These are phyloP conservation scores for Notolabrus celidotus DNA, from an alignment of 2,797 vertebrate genomes.

Conservation along the genomic window DNA sequence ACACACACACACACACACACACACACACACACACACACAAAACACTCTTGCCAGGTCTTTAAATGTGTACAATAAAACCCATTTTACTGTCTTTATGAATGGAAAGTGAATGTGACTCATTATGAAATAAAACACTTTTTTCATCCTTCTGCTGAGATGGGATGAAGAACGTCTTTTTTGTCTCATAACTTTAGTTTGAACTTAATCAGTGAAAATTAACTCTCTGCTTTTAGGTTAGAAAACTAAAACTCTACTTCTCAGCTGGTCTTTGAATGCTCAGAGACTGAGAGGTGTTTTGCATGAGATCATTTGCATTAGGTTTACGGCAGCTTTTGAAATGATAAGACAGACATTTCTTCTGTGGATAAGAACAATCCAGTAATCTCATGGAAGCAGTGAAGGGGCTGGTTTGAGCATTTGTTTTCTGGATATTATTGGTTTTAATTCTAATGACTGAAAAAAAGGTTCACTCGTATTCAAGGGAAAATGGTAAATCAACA, in stretches of 20 bases:
- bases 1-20: conserved; percentile 32
- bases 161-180: too few relatives aligned
- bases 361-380: too few relatives aligned
- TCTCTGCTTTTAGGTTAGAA: neutral
- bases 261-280: too few relatives aligned
- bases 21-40: conserved; percentile 25
- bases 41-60: too few relatives aligned
- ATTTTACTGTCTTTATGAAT: conserved; percentile 28
- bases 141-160: too few relatives aligned
- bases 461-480: neutral
- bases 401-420: neutral
- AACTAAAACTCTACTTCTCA: neutral
- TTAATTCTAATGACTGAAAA: neutral
- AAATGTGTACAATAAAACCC: conserved; percentile 48
- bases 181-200: too few relatives aligned
- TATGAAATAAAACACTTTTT: conserved; percentile 32
- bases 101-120: conserved; percentile 17
- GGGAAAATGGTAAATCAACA: too few relatives aligned
- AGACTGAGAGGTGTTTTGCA: neutral
- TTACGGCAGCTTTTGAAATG: neutral
- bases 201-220: neutral
- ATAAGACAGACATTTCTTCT: neutral
- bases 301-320: neutral
- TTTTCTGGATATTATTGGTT: neutral
- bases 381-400: neutral